These are phyloP conservation scores for Eupithecia subumbrata DNA, from an alignment of 2,888 invertebrate species.

Conservation along the genomic window DNA sequence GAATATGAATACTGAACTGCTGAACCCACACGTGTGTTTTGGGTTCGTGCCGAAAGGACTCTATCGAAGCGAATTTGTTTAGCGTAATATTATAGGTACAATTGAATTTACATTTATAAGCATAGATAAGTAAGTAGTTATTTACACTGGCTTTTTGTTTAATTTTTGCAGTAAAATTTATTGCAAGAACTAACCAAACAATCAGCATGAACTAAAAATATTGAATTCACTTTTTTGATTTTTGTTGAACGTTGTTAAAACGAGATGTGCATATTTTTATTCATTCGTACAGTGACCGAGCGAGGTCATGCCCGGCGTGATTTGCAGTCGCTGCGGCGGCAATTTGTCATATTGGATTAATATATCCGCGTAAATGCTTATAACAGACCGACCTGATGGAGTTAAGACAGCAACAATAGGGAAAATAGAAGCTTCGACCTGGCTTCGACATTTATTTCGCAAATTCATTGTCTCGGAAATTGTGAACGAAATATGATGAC, in stretches of 20 bases:
- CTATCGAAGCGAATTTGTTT: background rate
- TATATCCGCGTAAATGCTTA: conserved; percentile 26
- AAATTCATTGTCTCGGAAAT: background rate
- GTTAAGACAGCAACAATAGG: conserved; percentile 34
- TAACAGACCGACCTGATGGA: conserved; percentile 29
- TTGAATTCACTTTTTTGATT: background rate
- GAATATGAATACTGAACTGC: background rate
- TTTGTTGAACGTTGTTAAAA: conserved; percentile 23
- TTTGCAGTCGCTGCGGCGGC: conserved; percentile 28
- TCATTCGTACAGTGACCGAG: conserved; percentile 1
- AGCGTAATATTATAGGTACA: background rate
- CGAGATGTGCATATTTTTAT: conserved; percentile 33
- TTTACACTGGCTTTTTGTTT: background rate
- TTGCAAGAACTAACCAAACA: background rate
- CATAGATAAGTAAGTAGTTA: background rate
- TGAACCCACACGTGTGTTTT: background rate
- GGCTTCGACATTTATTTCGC: background rate
- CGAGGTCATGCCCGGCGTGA: conserved; percentile 25
- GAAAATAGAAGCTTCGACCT: background rate
- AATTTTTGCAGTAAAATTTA: background rate
- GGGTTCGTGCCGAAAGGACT: background rate
- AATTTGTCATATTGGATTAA: conserved; percentile 38
- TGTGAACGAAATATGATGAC: background rate
- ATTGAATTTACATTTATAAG: background rate
- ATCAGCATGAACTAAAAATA: background rate